Percentiles rank a stretch among this genome's conserved stretches.
These are phyloP conservation scores for Glaucomys volans DNA, from an alignment of 2,113 vertebrate species.

Conservation along the genomic window DNA sequence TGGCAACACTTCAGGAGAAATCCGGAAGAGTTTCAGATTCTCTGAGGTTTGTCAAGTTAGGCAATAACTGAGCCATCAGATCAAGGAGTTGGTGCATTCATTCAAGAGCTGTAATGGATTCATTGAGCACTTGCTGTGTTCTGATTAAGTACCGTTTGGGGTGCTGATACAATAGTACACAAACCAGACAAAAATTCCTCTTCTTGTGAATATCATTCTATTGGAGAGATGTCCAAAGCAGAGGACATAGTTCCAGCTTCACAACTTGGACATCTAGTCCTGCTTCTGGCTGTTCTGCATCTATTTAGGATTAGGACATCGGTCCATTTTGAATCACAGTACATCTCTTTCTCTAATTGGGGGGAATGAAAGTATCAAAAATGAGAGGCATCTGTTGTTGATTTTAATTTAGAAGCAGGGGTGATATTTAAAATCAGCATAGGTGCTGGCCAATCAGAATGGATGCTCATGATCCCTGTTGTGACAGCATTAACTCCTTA, in stretches of 20 bases:
- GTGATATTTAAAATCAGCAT: background rate
- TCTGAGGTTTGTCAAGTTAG: background rate
- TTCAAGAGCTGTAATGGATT: background rate
- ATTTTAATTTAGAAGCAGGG: slow-evolving; percentile 22
- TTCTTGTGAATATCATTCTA: background rate
- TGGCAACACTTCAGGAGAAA: background rate
- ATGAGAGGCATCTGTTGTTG: background rate
- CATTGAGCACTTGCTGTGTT: background rate
- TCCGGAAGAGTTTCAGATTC: background rate
- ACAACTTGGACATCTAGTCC: background rate
- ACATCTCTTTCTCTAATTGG: background rate
- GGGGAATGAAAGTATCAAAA: background rate
- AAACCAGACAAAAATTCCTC: background rate
- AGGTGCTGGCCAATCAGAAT: background rate
- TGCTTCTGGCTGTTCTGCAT: background rate
- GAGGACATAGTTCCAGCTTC: background rate
- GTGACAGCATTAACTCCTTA: background rate
- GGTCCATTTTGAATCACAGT: background rate
- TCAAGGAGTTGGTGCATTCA: background rate
- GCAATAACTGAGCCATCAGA: background rate
- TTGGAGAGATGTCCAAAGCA: background rate
- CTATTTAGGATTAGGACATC: background rate
- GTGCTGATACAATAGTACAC: background rate
- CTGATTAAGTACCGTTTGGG: background rate
- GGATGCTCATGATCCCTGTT: background rate